Base-by-base conservation (phyloP, 2,888 invertebrate genomes). In the Tortrix viridana region DNA sequence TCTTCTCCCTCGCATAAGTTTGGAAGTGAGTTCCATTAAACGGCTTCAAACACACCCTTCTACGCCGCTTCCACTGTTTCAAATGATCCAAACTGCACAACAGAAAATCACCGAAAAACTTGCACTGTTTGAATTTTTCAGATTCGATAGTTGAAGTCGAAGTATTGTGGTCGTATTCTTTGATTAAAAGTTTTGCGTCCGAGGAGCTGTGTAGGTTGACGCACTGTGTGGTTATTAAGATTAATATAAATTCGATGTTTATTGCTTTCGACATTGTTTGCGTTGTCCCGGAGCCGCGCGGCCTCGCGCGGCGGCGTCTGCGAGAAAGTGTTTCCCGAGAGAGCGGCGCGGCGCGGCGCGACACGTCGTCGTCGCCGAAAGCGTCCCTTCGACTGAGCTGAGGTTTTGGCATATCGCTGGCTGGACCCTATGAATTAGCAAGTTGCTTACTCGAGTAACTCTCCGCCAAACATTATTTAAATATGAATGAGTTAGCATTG, bases 61-160 rank as follows among this genome's bases (percentile, higher is more conserved):
- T 81, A 5, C 90, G 77, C 41, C 82, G 80, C 67, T 91, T 89
- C 90, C 90, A 91, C 70, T 85, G 85, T 68, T 84, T 86, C 59
- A 89, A 79, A 73, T 74, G 76, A 46, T 84, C 79, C 59, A 83
- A 74, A 58, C 81, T 80, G 62, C 78, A 75, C 81, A 81, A 81
- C 65, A 84, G 72, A 71, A 81, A 77, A 69, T 81, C 79, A 70
- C 81, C 79, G 38, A 79, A 74, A 73, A 81, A 84, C 70, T 81
- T 82, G 41, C 77, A 80, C 19, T 76, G 71, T 66, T 81, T 81
- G 19, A 44, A 37, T n/a, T 58, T 58, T 53, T 63, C 43, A 71
- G 68, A 60, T 67, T 67, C 59, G 71, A 68, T 44, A 69, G 68
- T 65, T 69, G 62, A 68, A 67, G 63, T 73, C 60, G 70, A 70